Percentiles rank a stretch among this genome's conserved stretches.
phyloP scores from a whole-genome alignment of 35 echinoderm and acorn worm genomes.

The Acanthaster planci region DNA sequence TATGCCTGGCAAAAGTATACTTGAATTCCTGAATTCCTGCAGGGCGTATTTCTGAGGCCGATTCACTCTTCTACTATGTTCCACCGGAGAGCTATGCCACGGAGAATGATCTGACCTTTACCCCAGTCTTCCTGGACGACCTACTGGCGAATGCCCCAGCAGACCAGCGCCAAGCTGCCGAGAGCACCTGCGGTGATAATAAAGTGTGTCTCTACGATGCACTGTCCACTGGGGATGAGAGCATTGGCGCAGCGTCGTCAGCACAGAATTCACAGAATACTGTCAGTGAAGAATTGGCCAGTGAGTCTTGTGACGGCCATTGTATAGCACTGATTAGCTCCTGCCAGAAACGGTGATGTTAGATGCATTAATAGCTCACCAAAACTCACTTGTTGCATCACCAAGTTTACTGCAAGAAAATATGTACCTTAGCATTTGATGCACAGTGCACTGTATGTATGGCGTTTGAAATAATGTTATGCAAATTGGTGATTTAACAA shows the following conservation, averaged over 20 bases:
- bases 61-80: constrained; percentile 71
- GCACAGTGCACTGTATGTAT: too few species aligned
- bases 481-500: too few species aligned
- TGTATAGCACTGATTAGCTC: too few species aligned
- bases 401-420: too few species aligned
- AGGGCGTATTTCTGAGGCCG: constrained; percentile 55
- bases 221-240: constrained; percentile 39
- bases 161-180: constrained; percentile 3
- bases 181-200: constrained; percentile 31
- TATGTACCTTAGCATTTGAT: too few species aligned
- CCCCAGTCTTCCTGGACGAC: constrained; percentile 76
- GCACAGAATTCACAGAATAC: not conserved
- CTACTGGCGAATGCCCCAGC: constrained; percentile 13
- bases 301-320: not conserved
- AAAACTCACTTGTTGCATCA: too few species aligned
- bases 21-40: not conserved
- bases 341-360: too few species aligned
- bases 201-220: constrained; percentile 70
- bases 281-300: not conserved
- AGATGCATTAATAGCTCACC: too few species aligned
- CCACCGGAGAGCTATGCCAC: constrained; percentile 23
- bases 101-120: constrained; percentile 61
- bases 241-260: constrained; percentile 48
- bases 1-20: too few species aligned
- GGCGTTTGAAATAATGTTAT: too few species aligned